Percentiles rank a stretch among this genome's conserved stretches.
Evolutionary conservation across 2,113 vertebrate species (phyloP).

Genomic region (Otolemur garnettii): DNA sequence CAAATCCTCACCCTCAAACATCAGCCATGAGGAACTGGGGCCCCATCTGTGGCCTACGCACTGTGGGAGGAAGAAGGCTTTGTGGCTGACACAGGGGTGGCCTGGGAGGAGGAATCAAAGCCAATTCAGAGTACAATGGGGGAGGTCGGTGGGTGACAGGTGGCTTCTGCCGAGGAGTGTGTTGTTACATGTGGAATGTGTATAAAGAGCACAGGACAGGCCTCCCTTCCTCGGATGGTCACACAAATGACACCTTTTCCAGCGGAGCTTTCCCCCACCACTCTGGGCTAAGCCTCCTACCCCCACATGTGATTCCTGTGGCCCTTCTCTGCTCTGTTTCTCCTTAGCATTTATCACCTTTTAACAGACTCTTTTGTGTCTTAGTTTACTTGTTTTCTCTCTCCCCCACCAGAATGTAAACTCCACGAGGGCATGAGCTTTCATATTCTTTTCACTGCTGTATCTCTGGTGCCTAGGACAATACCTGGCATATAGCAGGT

Average conservation of each 20-base stretch:
- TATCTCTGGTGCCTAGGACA: not conserved
- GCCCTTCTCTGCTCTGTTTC: not conserved
- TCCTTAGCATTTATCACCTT: not conserved
- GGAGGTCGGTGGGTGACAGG: not conserved
- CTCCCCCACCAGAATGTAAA: not conserved
- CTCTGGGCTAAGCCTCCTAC: not conserved
- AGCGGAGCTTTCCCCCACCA: not conserved
- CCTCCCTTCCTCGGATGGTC: not conserved
- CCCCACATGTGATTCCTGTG: accelerated
- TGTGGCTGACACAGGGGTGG: not conserved
- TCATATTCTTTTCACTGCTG: not conserved
- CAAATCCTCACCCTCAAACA: not conserved
- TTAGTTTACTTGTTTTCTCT: not conserved
- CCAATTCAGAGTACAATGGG: not conserved
- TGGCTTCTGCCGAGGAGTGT: not conserved
- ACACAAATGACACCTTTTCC: not conserved
- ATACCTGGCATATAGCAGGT: not conserved
- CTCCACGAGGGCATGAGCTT: not conserved
- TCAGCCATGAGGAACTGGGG: not conserved
- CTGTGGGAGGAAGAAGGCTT: not conserved
- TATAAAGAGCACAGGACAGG: not conserved
- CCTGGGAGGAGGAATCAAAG: not conserved
- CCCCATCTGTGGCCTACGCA: not conserved
- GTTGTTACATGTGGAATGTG: accelerated
- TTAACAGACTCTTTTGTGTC: not conserved